Evolutionary conservation across 2,888 invertebrate genomes (phyloP).

Genomic region (Nowickia ferox): DNA sequence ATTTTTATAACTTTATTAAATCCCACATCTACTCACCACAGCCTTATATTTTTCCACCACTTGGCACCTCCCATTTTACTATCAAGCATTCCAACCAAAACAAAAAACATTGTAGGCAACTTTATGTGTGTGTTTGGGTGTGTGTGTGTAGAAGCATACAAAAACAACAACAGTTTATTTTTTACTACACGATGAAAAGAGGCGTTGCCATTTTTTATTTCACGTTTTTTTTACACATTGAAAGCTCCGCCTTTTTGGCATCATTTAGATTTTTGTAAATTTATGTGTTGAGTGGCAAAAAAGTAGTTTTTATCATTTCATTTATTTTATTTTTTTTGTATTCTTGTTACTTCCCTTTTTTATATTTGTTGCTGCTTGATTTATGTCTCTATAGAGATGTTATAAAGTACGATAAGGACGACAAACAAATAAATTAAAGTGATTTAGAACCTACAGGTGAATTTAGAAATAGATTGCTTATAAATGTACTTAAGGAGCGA

Average conservation of each 20-base stretch:
- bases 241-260: constrained; percentile 67
- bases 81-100: neutral
- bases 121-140: neutral
- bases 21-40: neutral
- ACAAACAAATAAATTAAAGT: constrained; percentile 54
- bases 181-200: constrained; percentile 45
- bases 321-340: constrained; percentile 8
- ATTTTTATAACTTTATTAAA: neutral
- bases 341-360: constrained; percentile 11
- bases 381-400: constrained; percentile 61
- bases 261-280: constrained; percentile 57
- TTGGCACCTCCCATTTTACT: constrained; percentile 68
- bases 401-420: constrained; percentile 49
- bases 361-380: constrained; percentile 51
- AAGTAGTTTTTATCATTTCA: constrained; percentile 54
- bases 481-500: too few species aligned
- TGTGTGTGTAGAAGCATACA: neutral
- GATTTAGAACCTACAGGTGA: constrained; percentile 56
- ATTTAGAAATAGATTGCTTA: neutral
- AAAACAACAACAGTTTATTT: neutral
- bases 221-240: constrained; percentile 45
- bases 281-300: constrained; percentile 66
- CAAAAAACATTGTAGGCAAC: constrained; percentile 23
- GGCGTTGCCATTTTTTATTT: constrained; percentile 63
- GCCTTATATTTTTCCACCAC: neutral